Percentiles rank a stretch among this genome's conserved stretches.
Evolutionary conservation across 2,888 invertebrate genomes (phyloP).

Genomic region (Zaprionus obscuricornis): DNA sequence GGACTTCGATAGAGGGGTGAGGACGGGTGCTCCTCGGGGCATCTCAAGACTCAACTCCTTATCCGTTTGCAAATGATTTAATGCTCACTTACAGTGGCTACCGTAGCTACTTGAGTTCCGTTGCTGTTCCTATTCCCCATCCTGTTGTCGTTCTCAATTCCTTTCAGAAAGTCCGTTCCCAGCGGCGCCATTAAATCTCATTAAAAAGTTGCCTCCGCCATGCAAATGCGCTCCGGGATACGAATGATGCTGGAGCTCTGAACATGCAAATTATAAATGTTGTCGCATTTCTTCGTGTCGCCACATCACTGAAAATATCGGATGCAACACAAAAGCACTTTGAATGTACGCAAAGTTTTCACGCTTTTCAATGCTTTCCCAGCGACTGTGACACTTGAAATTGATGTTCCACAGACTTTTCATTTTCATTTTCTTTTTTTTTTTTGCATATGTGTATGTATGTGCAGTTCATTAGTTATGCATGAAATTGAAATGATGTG

Average conservation of each 20-base stretch:
- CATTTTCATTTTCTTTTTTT: neutral
- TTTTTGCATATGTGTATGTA: neutral
- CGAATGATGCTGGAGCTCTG: neutral
- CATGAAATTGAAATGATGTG: conserved; percentile 55
- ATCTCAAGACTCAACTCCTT: conserved; percentile 61
- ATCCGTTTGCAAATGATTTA: conserved; percentile 68
- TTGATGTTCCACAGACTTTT: conserved; percentile 16
- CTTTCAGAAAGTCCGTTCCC: conserved; percentile 42
- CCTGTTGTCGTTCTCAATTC: conserved; percentile 6
- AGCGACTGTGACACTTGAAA: no score
- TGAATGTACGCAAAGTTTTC: conserved; percentile 37
- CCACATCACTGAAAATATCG: conserved; percentile 1
- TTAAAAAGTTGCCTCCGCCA: conserved; percentile 66
- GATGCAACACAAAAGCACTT: conserved; percentile 44
- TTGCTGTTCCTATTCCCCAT: conserved; percentile 16
- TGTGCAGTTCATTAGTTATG: conserved; percentile 49
- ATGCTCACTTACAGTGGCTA: conserved; percentile 67
- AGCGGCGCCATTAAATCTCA: conserved; percentile 75
- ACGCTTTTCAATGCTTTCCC: conserved; percentile 30
- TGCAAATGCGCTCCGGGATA: conserved; percentile 25
- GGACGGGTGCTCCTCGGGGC: conserved; percentile 4
- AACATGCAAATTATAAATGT: conserved; percentile 69
- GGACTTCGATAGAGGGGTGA: neutral
- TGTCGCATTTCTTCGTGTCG: conserved; percentile 46
- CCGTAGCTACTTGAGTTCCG: conserved; percentile 15